phyloP scores from a whole-genome alignment of 1,140 invertebrate species.

The Pectinophora gossypiella region DNA sequence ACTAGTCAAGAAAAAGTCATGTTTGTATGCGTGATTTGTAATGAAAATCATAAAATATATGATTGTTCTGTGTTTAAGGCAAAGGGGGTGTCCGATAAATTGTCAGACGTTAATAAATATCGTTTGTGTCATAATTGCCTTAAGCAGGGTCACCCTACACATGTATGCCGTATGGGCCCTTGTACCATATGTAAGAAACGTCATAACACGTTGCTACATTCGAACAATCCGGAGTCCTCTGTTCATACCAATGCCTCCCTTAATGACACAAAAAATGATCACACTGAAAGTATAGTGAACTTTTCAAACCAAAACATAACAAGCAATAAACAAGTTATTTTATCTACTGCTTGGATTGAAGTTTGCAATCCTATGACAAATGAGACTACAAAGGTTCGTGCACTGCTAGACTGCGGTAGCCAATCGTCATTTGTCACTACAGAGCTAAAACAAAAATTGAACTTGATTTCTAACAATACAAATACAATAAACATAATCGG shows the following conservation, averaged over 20 bases:
- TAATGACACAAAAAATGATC: not conserved
- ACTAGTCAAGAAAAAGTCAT: not conserved
- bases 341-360: constrained; percentile 29
- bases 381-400: constrained; percentile 10
- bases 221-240: not conserved
- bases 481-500: too few relatives aligned
- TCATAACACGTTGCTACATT: not conserved
- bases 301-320: constrained; percentile 18
- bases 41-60: too few relatives aligned
- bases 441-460: not conserved
- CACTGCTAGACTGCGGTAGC: too few relatives aligned
- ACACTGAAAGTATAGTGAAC: not conserved
- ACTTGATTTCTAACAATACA: not conserved
- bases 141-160: not conserved
- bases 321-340: constrained; percentile 13
- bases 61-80: constrained; percentile 12
- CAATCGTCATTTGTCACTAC: constrained; percentile 9
- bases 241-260: not conserved
- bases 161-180: not conserved
- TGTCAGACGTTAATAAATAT: not conserved
- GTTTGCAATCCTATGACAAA: constrained; percentile 20
- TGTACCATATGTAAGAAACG: not conserved
- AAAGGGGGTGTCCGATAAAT: not conserved
- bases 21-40: not conserved
- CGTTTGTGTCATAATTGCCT: not conserved